These are phyloP conservation scores for Hozukius guyotensis DNA, from an alignment of 2,797 vertebrate species.

Conservation along the genomic window DNA sequence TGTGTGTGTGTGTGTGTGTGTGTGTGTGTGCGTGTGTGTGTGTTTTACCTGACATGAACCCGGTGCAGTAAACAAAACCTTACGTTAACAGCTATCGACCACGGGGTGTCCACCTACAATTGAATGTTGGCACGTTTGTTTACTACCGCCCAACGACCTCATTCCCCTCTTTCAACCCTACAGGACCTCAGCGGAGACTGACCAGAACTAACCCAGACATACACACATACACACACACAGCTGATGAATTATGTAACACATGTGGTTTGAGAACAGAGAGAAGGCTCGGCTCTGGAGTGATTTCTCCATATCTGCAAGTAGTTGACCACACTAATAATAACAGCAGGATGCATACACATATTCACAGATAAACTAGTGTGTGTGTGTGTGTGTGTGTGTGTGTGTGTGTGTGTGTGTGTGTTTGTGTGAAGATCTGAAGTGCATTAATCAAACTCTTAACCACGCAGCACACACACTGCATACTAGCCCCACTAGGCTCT, in stretches of 20 bases:
- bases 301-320: conserved; percentile 24
- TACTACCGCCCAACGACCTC: conserved; percentile 59
- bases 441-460: conserved; percentile 52
- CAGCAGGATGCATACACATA: conserved; percentile 22
- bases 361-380: conserved; percentile 4
- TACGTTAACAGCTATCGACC: conserved; percentile 63
- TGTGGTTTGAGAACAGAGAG: conserved; percentile 29
- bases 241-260: conserved; percentile 64
- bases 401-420: conserved; percentile 17
- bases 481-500: conserved; percentile 20
- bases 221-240: conserved; percentile 18
- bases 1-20: conserved; percentile 3
- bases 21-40: neutral
- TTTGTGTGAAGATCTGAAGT: conserved; percentile 3
- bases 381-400: neutral
- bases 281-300: conserved; percentile 10
- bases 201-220: conserved; percentile 29
- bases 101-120: conserved; percentile 40
- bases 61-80: conserved; percentile 57
- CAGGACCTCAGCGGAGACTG: conserved; percentile 26
- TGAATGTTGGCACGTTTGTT: conserved; percentile 52
- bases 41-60: conserved; percentile 45
- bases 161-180: conserved; percentile 39
- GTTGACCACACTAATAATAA: conserved; percentile 40
- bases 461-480: conserved; percentile 20